Evolutionary conservation across 2,888 invertebrate genomes (phyloP).

Genomic region (Polia nebulosa): DNA sequence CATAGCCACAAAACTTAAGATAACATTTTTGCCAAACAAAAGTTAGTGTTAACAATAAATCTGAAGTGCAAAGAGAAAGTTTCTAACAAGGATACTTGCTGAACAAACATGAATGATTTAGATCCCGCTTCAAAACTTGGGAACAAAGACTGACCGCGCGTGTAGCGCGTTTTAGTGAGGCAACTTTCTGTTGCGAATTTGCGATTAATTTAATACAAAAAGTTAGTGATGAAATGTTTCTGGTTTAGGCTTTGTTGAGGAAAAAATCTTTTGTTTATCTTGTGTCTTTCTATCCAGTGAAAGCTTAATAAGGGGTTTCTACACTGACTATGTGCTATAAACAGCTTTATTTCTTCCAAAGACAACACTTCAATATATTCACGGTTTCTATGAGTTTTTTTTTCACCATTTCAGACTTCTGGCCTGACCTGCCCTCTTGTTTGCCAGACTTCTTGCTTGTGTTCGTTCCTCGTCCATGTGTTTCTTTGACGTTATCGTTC

Average conservation of each 20-base stretch:
- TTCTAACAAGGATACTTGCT: slow-evolving; percentile 49
- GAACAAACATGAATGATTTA: slow-evolving; percentile 64
- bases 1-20: slow-evolving; percentile 24
- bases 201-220: slow-evolving; percentile 38
- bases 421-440: neutral
- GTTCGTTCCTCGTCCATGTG: neutral
- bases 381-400: too few relatives aligned
- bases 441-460: neutral
- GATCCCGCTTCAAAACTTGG: slow-evolving; percentile 32
- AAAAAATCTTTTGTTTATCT: slow-evolving; percentile 9
- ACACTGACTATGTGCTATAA: neutral
- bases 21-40: slow-evolving; percentile 45
- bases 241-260: neutral
- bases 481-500: neutral
- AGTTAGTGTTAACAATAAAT: slow-evolving; percentile 54
- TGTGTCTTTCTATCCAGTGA: neutral
- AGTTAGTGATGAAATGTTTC: slow-evolving; percentile 37
- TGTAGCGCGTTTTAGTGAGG: slow-evolving; percentile 28
- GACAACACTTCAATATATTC: neutral
- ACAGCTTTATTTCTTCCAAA: neutral
- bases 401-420: neutral
- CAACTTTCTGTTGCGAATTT: slow-evolving; percentile 29
- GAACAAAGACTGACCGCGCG: slow-evolving; percentile 42
- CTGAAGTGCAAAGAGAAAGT: slow-evolving; percentile 44
- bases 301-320: neutral